Evolutionary conservation across 2,113 vertebrate species (phyloP).

Genomic region (Pagrus major): DNA sequence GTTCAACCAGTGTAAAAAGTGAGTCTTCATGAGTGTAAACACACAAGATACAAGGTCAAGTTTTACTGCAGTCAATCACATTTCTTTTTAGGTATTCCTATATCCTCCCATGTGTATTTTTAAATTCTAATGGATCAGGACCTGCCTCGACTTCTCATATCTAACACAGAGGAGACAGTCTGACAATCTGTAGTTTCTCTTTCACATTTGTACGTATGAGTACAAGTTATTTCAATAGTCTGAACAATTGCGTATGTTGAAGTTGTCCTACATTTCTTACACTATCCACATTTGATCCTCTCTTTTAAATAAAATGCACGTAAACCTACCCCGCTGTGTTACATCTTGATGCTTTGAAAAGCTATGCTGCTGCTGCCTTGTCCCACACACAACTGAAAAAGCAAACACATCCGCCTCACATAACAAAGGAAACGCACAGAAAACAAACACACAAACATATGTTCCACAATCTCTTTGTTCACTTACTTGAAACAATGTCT

Average conservation of each 20-base stretch:
- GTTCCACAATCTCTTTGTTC: not conserved
- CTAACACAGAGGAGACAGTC: not conserved
- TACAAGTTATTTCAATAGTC: not conserved
- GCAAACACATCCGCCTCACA: not conserved
- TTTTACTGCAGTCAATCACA: no score
- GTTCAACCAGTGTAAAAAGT: no score
- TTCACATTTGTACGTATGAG: not conserved
- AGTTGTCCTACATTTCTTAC: not conserved
- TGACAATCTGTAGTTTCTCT: not conserved
- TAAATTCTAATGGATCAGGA: not conserved
- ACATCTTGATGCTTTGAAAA: constrained; percentile 24
- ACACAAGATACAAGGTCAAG: no score
- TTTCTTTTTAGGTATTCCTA: not conserved
- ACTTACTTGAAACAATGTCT: not conserved
- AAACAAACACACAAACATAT: not conserved
- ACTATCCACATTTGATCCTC: not conserved
- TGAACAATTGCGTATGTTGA: not conserved
- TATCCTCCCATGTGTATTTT: not conserved
- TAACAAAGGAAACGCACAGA: not conserved
- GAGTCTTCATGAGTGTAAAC: no score
- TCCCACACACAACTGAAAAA: not conserved
- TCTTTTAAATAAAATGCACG: constrained; percentile 5
- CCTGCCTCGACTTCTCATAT: not conserved
- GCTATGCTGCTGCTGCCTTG: not conserved
- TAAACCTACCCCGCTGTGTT: not conserved